Percentiles rank a stretch among this genome's conserved stretches.
Evolutionary conservation across 1,140 invertebrate genomes (phyloP).

Genomic region (Scaptomyza graminum): DNA sequence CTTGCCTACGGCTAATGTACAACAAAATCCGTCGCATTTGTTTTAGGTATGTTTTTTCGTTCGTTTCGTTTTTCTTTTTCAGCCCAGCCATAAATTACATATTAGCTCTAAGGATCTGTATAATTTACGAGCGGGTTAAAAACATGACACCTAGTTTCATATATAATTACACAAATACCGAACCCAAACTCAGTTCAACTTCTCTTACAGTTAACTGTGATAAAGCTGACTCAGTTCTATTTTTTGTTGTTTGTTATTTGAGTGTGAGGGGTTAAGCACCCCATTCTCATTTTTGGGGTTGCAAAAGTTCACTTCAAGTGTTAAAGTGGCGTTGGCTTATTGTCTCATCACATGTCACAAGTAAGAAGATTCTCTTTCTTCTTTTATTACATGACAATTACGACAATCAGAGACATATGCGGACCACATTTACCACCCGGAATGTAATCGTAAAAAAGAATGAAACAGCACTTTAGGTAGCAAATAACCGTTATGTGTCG

Average conservation of each 20-base stretch:
- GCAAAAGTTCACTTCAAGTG: conserved; percentile 43
- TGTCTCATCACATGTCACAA: conserved; percentile 22
- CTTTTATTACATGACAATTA: conserved; percentile 80
- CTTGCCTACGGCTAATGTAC: conserved; percentile 64
- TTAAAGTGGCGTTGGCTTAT: conserved; percentile 39
- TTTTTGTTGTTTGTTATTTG: not conserved
- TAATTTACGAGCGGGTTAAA: conserved; percentile 79
- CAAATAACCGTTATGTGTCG: conserved; percentile 62
- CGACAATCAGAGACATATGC: conserved; percentile 70
- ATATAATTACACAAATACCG: conserved; percentile 52
- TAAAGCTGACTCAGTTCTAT: conserved; percentile 58
- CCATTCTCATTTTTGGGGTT: conserved; percentile 30
- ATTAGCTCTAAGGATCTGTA: conserved; percentile 78
- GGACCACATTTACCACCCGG: conserved; percentile 48
- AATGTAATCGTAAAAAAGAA: conserved; percentile 64
- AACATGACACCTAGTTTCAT: conserved; percentile 41
- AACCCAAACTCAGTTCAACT: not conserved
- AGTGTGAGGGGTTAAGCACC: not conserved
- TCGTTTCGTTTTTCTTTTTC: conserved; percentile 34
- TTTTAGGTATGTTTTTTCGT: conserved; percentile 52
- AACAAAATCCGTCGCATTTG: conserved; percentile 74
- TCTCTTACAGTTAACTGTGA: not conserved
- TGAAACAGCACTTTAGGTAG: conserved; percentile 62
- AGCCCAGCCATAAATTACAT: conserved; percentile 74
- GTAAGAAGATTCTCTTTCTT: conserved; percentile 9